Evolutionary conservation across 64 coral and sea anemone genomes (phyloP), one percentile per base, ranked within the genome.

Genomic region (Actinia tenebrosa): DNA sequence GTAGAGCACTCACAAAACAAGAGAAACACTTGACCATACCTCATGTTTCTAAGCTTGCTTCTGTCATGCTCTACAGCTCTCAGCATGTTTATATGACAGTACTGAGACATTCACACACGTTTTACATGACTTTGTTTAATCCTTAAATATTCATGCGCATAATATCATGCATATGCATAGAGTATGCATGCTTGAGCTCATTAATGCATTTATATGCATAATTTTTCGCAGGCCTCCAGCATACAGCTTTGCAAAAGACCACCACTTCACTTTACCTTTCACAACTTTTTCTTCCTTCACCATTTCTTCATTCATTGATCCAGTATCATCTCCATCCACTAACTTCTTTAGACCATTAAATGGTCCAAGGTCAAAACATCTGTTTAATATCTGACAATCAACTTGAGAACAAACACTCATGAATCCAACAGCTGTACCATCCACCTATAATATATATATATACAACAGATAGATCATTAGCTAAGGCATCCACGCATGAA

Each of bases 391-490:
- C 10, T 88, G 84, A 72, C 85, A 71, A 80, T 95, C 88, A 64
- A 98, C 88, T 22, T 92, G 86, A 37, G 93, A 92, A 69, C 93
- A 91, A 56, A 95, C 83, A 86, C 96, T 98, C 96, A 98, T 95
- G 55, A 98, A 98, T 10, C 96, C 96, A 88, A 98, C 93, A 27
- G 96, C 96, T 16, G 85, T 98, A 69, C 93, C 96, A 60, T 92
- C 89, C 0, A 98, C 96, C 96, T 82, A 82, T 3, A 87, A 82
- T 10, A 56, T 22, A 88, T 88, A 66, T 27, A 91, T 17, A 19
- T 0, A 20, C 6, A 22, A 22, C 30, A 20, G 8, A 23, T 25
- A n/a, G 8, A 10, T 69, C 16, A 66, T 20, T 66, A 23, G 8
- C 20, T 69, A 69, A 37, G 30, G n/a, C 47, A 50, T 23, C 22